These are phyloP conservation scores for Antennarius striatus DNA, from an alignment of 2,113 vertebrate species.

Conservation along the genomic window DNA sequence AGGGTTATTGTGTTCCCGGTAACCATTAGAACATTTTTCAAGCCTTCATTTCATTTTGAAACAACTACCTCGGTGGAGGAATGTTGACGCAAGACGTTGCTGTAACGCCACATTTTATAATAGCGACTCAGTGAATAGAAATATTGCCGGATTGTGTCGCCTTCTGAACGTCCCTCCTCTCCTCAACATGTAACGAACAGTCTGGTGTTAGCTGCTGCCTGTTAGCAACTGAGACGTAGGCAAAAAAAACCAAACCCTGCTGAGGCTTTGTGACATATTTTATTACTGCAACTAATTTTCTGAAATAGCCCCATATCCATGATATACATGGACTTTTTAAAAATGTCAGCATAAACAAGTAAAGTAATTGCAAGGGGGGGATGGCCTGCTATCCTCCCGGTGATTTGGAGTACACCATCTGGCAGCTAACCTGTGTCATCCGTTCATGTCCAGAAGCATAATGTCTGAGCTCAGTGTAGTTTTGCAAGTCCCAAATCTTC, in stretches of 20 bases:
- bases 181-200: constrained; percentile 44
- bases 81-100: not conserved
- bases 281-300: not conserved
- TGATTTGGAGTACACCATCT: constrained; percentile 64
- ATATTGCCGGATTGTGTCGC: constrained; percentile 27
- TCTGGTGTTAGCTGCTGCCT: constrained; percentile 33
- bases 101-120: not conserved
- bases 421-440: constrained; percentile 42
- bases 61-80: not conserved
- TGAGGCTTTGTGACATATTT: constrained; percentile 1
- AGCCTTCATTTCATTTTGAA: not conserved
- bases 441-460: constrained; percentile 12
- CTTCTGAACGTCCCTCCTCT: constrained; percentile 49
- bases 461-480: constrained; percentile 24
- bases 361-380: constrained; percentile 5
- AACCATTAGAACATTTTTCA: not conserved
- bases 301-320: not conserved
- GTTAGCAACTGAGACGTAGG: constrained; percentile 19
- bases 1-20: constrained; percentile 24
- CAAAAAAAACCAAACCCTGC: constrained; percentile 13
- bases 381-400: constrained; percentile 52
- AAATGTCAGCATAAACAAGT: too few relatives aligned
- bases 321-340: not conserved
- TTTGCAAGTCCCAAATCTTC: constrained; percentile 2
- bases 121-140: constrained; percentile 7